These are phyloP conservation scores for Menidia beryllina DNA, from an alignment of 2,113 vertebrate genomes.

Conservation along the genomic window DNA sequence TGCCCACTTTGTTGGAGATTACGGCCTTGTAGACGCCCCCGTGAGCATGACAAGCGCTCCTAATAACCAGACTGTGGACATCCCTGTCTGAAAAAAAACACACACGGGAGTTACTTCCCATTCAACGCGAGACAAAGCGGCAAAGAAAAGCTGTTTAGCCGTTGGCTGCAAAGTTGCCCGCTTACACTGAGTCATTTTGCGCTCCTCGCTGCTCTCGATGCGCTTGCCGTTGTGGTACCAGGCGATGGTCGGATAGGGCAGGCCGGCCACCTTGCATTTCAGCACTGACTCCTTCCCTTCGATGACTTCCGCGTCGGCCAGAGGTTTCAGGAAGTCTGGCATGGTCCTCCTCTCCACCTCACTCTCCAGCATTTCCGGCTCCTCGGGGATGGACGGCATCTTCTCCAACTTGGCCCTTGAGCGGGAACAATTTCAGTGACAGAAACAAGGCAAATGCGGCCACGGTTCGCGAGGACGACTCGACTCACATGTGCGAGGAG, in stretches of 20 bases:
- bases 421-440: too few relatives aligned
- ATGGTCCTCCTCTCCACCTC: constrained; percentile 91
- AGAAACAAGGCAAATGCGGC: not conserved
- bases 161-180: not conserved
- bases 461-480: not conserved
- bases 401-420: constrained; percentile 95
- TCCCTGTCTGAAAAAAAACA: constrained; percentile 89
- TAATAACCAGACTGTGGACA: constrained; percentile 90
- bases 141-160: not conserved
- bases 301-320: constrained; percentile 91
- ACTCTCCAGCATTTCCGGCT: constrained; percentile 88
- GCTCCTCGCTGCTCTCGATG: constrained; percentile 90
- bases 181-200: constrained; percentile 94
- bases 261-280: constrained; percentile 90
- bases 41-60: constrained; percentile 84
- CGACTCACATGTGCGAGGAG: constrained; percentile 87
- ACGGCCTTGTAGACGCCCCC: constrained; percentile 96
- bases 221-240: constrained; percentile 94
- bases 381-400: constrained; percentile 97
- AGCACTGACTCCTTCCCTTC: constrained; percentile 90
- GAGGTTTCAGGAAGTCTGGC: constrained; percentile 91
- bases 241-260: constrained; percentile 93
- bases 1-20: constrained; percentile 94
- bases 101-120: constrained; percentile 27
- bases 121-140: too few relatives aligned